Evolutionary conservation across 2,113 vertebrate genomes (phyloP), one percentile per base, ranked within the genome.

Genomic region (Larimichthys crocea): DNA sequence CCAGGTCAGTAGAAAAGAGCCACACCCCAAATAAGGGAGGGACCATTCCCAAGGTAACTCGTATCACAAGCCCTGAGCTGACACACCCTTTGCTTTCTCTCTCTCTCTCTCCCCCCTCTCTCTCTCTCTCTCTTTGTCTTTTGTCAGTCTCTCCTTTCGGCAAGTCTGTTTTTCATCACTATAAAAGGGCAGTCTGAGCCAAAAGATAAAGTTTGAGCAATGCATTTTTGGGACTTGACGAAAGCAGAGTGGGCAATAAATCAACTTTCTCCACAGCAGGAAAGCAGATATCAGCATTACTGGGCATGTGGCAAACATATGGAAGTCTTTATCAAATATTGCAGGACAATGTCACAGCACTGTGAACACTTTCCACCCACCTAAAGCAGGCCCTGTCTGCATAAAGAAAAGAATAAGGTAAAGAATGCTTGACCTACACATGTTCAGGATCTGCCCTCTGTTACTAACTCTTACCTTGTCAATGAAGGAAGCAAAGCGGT

Each of bases 401-500:
- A 22, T 57, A 11, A 63, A n/a, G 3, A 49, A 26, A 10, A 29
- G 14, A 61, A n/a, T 9, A 29, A 19, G 6, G n/a, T 40, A 35
- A 42, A 61, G n/a, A 24, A 3, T 10, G 10, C 77, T 26, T 46
- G 3, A 31, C 10, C 11, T 11, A n/a, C 20, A 67, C 7, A 55
- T 5, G 44, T 35, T 42, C 3, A 40, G 10, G n/a, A 15, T 49
- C 20, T 12, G 14, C 35, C 5, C 7, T 24, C 24, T 61, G 2
- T 53, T 26, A 50, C 55, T 22, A 64, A 10, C 16, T 86, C 95
- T 94, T 88, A 99, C 98, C 97, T 99, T 98, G 92, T 98, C 96
- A 7, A 99, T 99, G 94, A 99, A 96, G 64, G 95, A 95, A 20
- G 95, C 95, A 17, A 96, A 96, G 52, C 95, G 95, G 91, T 96